Base-by-base conservation (phyloP, 2,113 vertebrate genomes). In the Eleginops maclovinus region DNA sequence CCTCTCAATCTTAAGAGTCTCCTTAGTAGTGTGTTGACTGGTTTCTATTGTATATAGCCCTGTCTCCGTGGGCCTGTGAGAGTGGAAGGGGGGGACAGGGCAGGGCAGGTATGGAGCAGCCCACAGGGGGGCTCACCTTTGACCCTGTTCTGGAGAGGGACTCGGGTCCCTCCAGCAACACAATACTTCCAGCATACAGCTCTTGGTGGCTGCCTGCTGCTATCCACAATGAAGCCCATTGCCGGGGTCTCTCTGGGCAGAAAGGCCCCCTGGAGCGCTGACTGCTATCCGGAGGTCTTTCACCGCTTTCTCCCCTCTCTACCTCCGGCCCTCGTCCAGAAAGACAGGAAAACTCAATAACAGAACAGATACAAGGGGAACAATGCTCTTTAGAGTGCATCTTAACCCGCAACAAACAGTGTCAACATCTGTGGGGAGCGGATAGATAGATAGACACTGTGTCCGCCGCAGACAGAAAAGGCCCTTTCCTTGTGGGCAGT, bases 301-400 rank as follows among this genome's bases (percentile, higher is more conserved):
- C 93, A 94, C 76, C 41, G 89, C 91, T 94, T 92, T 93, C 84
- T 77, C 67, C 92, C 93, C 88, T 91, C 89, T 86, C 81, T 47
- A 26, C 77, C 92, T 95, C 94, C 78, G 55, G 84, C 86, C 87
- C 89, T 69, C 31, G 64, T 58, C 44, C 43, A 68, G 88, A 93
- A 92, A 92, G 90, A 94, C 80, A 88, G 77, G 70, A 85, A 91
- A 88, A 92, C 95, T 91, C 79, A 91, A 96, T 96, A 95, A 96
- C 95, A 94, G 95, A 96, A 95, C 95, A 96, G 95, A 95, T 95
- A 96, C 93, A 96, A 95, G 95, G 90, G 93, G 94, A 95, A 97
- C 95, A 96, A 97, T 97, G 92, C 95, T 92, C 95, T 96, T 96
- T 96, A 96, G 96, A 95, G 95, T 93, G 93, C 92, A 95, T 96